A percentile compares a stretch with the other conserved stretches of the same genome.
These are phyloP conservation scores for Pseudomyrmex gracilis DNA, from an alignment of 1,140 invertebrate genomes.

Conservation along the genomic window DNA sequence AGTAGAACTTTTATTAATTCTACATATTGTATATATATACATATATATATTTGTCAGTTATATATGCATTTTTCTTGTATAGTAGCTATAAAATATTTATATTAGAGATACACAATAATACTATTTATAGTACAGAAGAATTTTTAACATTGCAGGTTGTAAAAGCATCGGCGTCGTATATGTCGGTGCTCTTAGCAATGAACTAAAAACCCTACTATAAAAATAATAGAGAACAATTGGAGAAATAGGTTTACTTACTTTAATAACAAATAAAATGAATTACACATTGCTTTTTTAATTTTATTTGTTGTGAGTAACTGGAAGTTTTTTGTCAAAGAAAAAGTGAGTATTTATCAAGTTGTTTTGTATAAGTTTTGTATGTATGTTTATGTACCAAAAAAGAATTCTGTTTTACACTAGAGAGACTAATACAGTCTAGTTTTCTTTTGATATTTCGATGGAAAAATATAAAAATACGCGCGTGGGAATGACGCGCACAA, in stretches of 20 bases:
- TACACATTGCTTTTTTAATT: too few relatives aligned
- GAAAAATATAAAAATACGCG: too few relatives aligned
- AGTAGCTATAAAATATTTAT: too few relatives aligned
- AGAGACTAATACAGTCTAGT: constrained; percentile 1
- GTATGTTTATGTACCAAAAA: background rate
- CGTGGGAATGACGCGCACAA: background rate
- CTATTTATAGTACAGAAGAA: too few relatives aligned
- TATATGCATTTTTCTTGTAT: too few relatives aligned
- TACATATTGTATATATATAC: too few relatives aligned
- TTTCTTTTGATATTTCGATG: constrained; percentile 5
- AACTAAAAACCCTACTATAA: constrained; percentile 5
- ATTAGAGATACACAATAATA: too few relatives aligned
- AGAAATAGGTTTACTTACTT: too few relatives aligned
- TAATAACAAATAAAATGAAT: too few relatives aligned
- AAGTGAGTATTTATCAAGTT: background rate
- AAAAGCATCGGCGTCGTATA: constrained; percentile 65
- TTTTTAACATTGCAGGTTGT: constrained; percentile 49
- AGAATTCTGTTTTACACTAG: background rate
- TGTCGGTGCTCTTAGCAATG: constrained; percentile 64
- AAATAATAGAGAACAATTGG: too few relatives aligned
- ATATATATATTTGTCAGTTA: background rate
- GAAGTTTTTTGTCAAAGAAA: too few relatives aligned
- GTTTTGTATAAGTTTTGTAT: background rate
- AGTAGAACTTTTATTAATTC: background rate
- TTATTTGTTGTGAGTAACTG: too few relatives aligned